Evolutionary conservation across 2,113 vertebrate species (phyloP).

Genomic region (Channa argus): DNA sequence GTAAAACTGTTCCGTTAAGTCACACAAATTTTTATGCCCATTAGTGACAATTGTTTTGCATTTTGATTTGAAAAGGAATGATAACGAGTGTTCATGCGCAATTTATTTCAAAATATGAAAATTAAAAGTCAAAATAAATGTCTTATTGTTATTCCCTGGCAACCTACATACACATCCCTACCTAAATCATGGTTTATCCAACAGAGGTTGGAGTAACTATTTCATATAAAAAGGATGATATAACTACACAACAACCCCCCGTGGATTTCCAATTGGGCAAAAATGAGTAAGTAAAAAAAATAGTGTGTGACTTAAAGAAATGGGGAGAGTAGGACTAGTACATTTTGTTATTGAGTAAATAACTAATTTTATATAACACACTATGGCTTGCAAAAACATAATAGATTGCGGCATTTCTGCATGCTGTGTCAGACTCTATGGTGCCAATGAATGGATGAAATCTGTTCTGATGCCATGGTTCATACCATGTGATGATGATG

Average conservation of each 20-base stretch:
- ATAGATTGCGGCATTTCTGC: conserved; percentile 52
- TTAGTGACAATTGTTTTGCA: no score
- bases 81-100: no score
- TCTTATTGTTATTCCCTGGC: not conserved
- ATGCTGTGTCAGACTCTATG: conserved; percentile 53
- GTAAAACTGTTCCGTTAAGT: no score
- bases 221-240: conserved; percentile 56
- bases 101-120: no score
- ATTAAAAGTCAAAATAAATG: conserved; percentile 15
- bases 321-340: conserved; percentile 57
- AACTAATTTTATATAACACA: conserved; percentile 73
- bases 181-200: conserved; percentile 28
- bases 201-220: conserved; percentile 7
- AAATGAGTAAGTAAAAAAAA: not conserved
- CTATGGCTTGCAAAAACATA: conserved; percentile 59
- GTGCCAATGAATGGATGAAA: conserved; percentile 51
- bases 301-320: conserved; percentile 32
- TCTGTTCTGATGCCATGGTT: conserved; percentile 9
- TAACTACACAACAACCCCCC: conserved; percentile 66
- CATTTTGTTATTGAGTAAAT: conserved; percentile 77
- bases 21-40: no score
- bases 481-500: conserved; percentile 19
- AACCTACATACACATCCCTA: not conserved
- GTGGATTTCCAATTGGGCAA: conserved; percentile 61
- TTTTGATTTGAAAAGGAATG: no score